These are phyloP conservation scores for Prunella strophiata DNA, from an alignment of 2,797 vertebrate species.

Conservation along the genomic window DNA sequence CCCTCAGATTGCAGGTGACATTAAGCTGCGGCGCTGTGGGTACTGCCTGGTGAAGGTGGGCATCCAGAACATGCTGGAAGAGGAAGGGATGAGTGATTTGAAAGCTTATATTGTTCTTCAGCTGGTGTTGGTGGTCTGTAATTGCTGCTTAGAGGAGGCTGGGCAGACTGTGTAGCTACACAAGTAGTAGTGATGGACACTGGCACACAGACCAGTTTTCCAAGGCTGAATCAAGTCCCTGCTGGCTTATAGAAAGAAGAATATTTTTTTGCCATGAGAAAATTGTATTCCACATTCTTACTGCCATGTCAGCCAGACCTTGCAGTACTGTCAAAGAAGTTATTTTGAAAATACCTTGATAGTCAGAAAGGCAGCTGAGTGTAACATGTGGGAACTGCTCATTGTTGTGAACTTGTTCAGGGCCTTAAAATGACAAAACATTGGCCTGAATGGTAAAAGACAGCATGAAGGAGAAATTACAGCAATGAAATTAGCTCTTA, in stretches of 20 bases:
- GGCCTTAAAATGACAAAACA: neutral
- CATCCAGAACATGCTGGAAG: rapidly evolving
- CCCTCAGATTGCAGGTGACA: constrained; percentile 63
- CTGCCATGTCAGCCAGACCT: neutral
- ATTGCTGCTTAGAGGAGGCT: neutral
- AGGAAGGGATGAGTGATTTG: neutral
- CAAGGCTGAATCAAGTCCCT: neutral
- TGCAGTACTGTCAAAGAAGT: neutral
- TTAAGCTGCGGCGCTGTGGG: constrained; percentile 85
- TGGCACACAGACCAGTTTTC: neutral
- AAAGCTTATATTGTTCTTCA: neutral
- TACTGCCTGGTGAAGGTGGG: constrained; percentile 90
- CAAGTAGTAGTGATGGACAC: neutral
- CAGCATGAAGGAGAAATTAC: neutral
- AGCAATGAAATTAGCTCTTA: neutral
- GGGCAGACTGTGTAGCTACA: neutral
- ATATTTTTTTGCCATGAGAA: neutral
- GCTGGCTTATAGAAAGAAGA: neutral
- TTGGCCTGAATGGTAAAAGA: neutral
- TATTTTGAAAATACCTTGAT: neutral
- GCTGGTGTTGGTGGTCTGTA: neutral
- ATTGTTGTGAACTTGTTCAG: neutral
- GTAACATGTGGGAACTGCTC: neutral
- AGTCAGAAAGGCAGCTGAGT: neutral
- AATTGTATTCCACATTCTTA: neutral